These are phyloP conservation scores for Uria lomvia DNA, from an alignment of 2,113 vertebrate species.

Conservation along the genomic window DNA sequence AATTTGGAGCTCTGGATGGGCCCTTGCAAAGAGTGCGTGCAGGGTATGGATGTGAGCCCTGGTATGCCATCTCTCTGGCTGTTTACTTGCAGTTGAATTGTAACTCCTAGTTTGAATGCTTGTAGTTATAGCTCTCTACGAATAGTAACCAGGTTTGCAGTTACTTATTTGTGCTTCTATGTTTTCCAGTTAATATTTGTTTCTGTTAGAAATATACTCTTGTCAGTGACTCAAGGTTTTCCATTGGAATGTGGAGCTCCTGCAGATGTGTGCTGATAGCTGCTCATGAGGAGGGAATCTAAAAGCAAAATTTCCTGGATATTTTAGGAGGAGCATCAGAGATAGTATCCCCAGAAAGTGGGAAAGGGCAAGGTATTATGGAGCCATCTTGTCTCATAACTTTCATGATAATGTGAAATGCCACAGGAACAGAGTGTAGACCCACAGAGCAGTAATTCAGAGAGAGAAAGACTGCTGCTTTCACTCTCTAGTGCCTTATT, in stretches of 20 bases:
- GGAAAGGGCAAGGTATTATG: not conserved
- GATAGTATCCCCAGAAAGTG: not conserved
- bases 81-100: not conserved
- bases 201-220: not conserved
- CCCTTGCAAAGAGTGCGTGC: not conserved
- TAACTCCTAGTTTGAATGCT: not conserved
- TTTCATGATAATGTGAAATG: not conserved
- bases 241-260: not conserved
- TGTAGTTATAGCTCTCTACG: not conserved
- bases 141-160: not conserved
- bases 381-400: not conserved
- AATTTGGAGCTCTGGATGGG: not conserved
- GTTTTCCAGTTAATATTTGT: not conserved
- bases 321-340: not conserved
- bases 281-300: not conserved
- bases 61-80: not conserved
- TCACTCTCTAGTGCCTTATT: not conserved
- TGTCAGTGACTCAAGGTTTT: not conserved
- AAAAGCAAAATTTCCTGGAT: not conserved
- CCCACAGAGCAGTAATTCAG: not conserved
- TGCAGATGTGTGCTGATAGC: not conserved
- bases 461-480: not conserved
- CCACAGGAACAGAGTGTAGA: not conserved
- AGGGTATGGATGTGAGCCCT: not conserved
- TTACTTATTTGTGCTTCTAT: not conserved